phyloP scores from a whole-genome alignment of 2,113 vertebrate species.

The Macquaria australasica region DNA sequence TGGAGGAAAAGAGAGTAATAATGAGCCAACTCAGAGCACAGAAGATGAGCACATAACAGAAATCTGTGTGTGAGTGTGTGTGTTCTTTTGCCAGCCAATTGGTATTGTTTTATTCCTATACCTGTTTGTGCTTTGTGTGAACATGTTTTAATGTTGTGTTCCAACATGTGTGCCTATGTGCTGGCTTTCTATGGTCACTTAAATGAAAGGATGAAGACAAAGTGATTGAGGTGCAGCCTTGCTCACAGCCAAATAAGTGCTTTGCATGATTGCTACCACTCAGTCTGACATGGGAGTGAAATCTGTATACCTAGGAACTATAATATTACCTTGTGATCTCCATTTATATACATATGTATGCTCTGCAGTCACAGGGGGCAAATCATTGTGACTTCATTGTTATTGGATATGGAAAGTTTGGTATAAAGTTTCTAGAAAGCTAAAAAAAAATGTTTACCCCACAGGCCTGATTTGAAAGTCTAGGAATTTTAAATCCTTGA shows the following conservation, averaged over 20 bases:
- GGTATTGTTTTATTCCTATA: neutral
- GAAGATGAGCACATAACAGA: constrained; percentile 35
- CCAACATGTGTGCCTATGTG: neutral
- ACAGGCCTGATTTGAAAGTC: constrained; percentile 53
- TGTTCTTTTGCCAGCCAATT: neutral
- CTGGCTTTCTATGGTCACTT: constrained; percentile 12
- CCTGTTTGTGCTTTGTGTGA: neutral
- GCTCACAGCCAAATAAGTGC: constrained; percentile 58
- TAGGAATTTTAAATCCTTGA: constrained; percentile 60
- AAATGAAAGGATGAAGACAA: neutral
- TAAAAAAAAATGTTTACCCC: constrained; percentile 49
- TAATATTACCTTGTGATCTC: constrained; percentile 58
- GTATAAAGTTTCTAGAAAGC: constrained; percentile 59
- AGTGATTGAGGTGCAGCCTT: constrained; percentile 57
- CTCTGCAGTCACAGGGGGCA: constrained; percentile 45
- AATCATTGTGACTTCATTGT: constrained; percentile 56
- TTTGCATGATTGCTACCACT: constrained; percentile 71
- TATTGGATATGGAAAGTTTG: constrained; percentile 61
- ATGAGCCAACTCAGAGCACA: constrained; percentile 53
- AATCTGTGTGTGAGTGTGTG: neutral
- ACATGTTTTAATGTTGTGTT: neutral
- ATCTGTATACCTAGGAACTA: constrained; percentile 64
- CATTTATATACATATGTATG: constrained; percentile 65
- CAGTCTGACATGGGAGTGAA: constrained; percentile 59
- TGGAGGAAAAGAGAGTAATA: constrained; percentile 56